Evolutionary conservation across 2,797 vertebrate species (phyloP).

Genomic region (Pampus argenteus): DNA sequence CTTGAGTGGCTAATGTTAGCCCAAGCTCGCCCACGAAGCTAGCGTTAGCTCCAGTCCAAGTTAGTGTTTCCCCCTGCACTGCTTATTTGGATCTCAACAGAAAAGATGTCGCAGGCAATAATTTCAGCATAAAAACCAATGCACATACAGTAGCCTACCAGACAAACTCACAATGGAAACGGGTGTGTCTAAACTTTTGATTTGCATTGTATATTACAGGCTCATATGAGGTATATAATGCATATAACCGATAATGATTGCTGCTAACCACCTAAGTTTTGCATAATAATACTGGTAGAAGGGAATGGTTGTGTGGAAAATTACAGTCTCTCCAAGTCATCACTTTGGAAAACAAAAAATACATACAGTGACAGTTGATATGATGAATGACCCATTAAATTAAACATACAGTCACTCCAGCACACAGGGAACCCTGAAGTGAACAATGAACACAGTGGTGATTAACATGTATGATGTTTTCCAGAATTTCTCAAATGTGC

Average conservation of each 20-base stretch:
- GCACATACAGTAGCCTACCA: too few species aligned
- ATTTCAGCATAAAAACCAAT: too few species aligned
- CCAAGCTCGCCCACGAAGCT: too few species aligned
- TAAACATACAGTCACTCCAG: background rate
- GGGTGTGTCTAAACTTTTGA: too few species aligned
- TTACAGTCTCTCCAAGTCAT: background rate
- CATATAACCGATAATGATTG: background rate
- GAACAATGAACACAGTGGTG: background rate
- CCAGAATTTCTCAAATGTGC: background rate
- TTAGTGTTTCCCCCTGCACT: too few species aligned
- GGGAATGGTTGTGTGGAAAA: background rate
- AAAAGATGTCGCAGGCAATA: too few species aligned
- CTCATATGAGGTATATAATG: background rate
- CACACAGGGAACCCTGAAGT: background rate
- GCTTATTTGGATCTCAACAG: too few species aligned
- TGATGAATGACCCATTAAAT: background rate
- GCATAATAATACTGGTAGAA: background rate
- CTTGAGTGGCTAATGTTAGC: too few species aligned
- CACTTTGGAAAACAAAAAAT: background rate
- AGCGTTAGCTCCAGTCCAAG: too few species aligned
- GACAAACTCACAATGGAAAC: too few species aligned
- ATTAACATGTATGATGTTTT: background rate
- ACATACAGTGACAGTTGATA: background rate
- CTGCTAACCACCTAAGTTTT: background rate
- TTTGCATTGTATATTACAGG: too few species aligned